Conservation (phyloP, 2,113 vertebrate species). For the Sinocyclocheilus anophthalmus region DNA sequence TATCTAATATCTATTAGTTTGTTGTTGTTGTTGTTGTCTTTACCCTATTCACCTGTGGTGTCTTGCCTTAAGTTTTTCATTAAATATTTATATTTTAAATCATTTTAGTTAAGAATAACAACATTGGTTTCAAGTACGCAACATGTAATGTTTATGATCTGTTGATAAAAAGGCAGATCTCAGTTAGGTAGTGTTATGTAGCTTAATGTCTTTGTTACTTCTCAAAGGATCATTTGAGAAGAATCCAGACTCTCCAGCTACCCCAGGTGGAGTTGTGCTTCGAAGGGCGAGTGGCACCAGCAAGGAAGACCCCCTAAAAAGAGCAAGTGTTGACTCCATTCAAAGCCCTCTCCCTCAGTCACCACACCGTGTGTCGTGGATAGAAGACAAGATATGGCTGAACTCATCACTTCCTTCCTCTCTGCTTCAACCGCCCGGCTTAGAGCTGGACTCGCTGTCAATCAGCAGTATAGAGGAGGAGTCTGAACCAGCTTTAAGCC, state of each 20-base stretch:
- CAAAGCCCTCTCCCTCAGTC: conserved; percentile 60
- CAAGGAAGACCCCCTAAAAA: not conserved
- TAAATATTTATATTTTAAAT: not conserved
- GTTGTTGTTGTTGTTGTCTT: too few relatives aligned
- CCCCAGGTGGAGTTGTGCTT: conserved; percentile 62
- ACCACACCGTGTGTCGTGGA: conserved; percentile 85
- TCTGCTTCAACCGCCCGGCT: conserved; percentile 59
- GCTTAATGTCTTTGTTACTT: not conserved
- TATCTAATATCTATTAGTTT: too few relatives aligned
- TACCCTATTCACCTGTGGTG: too few relatives aligned
- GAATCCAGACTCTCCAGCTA: conserved; percentile 8
- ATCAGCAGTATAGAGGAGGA: conserved; percentile 83
- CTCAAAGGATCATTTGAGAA: conserved; percentile 22
- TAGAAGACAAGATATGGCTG: conserved; percentile 76
- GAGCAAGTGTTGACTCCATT: conserved; percentile 46
- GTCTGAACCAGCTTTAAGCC: conserved; percentile 57
- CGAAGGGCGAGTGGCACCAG: conserved; percentile 61
- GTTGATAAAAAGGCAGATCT: not conserved
- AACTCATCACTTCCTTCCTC: conserved; percentile 60
- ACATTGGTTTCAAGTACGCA: not conserved
- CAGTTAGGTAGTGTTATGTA: not conserved
- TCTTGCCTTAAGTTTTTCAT: not conserved
- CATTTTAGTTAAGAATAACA: not conserved
- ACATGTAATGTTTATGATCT: not conserved
- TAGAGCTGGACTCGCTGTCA: conserved; percentile 73